Evolutionary conservation across 2,888 invertebrate genomes (phyloP), one percentile per base, ranked within the genome.

Genomic region (Mesochorus sp.): DNA sequence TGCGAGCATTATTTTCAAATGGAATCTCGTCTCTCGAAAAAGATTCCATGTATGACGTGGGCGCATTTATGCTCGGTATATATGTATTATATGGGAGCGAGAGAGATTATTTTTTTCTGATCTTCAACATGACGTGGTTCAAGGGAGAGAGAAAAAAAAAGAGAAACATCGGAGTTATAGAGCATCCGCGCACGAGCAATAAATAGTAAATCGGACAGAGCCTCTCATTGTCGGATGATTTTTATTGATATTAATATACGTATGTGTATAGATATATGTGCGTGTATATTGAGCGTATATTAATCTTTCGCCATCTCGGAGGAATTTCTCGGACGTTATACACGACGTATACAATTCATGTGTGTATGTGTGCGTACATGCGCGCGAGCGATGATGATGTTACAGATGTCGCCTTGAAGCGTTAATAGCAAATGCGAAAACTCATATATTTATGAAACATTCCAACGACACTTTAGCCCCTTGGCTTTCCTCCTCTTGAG

Each of bases 1-100:
- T 82, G 81, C 72, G 71, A 77, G 81, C 82, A 82, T 86, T 86
- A 86, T 87, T 83, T 82, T 64, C 68, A 70, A 42, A 72, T 37
- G 42, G 39, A 26, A 37, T 59, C 47, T 14, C 47, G 31, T 49
- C 47, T 28, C 37, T 55, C 47, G 14, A 72, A 21, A 10, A 47
- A 37, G 31, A 42, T 62, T 28, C 24, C 24, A 26, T 44, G 31
- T 24, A 42, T 59, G 28, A 26, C 39, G 57, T 34, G 37, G 12
- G 61, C 53, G 21, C 47, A 59, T 57, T 59, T 39, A 19, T 59
- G 10, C 49, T n/a, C n/a, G n/a, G n/a, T n/a, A n/a, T n/a, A n/a
- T n/a, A n/a, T n/a, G n/a, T n/a, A n/a, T n/a, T n/a, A n/a, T n/a
- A n/a, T n/a, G 17, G 3, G 19, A 17, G 44, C 17, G 47, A 62